Evolutionary conservation across 1,140 invertebrate species (phyloP).

Genomic region (Scaptomyza hsui): DNA sequence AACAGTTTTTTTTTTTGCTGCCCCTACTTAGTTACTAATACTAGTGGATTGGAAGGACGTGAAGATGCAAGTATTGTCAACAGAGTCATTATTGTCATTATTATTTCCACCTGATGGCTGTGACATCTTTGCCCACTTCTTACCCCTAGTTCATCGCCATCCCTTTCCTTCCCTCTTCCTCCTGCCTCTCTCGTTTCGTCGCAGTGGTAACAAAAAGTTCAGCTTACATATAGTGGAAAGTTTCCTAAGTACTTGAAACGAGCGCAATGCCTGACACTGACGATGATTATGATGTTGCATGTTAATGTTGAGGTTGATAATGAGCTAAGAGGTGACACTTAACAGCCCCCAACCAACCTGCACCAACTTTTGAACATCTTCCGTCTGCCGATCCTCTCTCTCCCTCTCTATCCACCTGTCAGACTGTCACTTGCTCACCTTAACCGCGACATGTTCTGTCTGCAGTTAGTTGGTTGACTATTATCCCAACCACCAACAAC

Average conservation of each 20-base stretch:
- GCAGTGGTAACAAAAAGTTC: constrained; percentile 41
- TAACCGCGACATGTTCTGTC: constrained; percentile 70
- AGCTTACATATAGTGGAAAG: constrained; percentile 66
- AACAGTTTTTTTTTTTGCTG: too few species aligned
- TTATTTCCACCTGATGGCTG: constrained; percentile 54
- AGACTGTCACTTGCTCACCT: constrained; percentile 66
- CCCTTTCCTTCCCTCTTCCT: neutral
- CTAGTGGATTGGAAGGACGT: too few species aligned
- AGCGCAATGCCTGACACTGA: constrained; percentile 34
- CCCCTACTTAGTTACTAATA: too few species aligned
- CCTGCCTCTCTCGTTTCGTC: neutral
- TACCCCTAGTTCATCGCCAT: too few species aligned
- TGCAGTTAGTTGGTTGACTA: constrained; percentile 53
- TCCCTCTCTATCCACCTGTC: constrained; percentile 13
- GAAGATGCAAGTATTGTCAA: too few species aligned
- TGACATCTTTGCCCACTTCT: constrained; percentile 6
- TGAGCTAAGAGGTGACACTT: constrained; percentile 3
- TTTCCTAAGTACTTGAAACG: constrained; percentile 65
- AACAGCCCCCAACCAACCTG: neutral
- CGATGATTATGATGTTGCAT: constrained; percentile 8
- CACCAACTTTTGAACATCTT: neutral
- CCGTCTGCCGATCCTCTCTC: neutral
- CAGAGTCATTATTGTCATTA: constrained; percentile 73
- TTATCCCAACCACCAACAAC: neutral
- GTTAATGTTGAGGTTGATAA: constrained; percentile 6